A percentile compares a stretch with the other conserved stretches of the same genome.
These are phyloP conservation scores for Bombus sylvicola DNA, from an alignment of 1,140 invertebrate species.

Conservation along the genomic window DNA sequence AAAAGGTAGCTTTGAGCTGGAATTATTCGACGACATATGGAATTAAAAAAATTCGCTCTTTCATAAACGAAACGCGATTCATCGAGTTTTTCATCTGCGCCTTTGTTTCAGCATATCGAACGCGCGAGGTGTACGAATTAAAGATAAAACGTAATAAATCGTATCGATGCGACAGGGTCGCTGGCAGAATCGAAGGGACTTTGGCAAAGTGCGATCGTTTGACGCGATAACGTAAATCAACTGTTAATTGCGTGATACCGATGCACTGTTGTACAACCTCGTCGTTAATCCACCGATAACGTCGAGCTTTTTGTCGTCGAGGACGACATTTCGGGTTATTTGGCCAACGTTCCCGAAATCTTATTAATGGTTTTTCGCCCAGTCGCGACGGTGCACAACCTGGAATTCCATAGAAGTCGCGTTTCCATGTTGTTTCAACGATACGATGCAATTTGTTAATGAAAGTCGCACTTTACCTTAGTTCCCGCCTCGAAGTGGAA, in stretches of 20 bases:
- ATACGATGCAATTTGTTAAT: conserved; percentile 27
- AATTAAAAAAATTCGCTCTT: not conserved
- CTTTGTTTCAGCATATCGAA: no score
- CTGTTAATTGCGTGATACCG: conserved; percentile 21
- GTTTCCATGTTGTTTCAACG: not conserved
- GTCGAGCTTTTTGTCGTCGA: no score
- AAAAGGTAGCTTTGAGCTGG: not conserved
- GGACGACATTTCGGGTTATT: not conserved
- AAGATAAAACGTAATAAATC: not conserved
- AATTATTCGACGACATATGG: not conserved
- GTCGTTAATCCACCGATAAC: not conserved
- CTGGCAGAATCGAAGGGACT: conserved; percentile 1
- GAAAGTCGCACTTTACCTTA: conserved; percentile 19
- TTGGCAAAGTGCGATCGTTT: conserved; percentile 11
- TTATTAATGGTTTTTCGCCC: not conserved
- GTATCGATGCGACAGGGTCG: not conserved
- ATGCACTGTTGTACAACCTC: not conserved
- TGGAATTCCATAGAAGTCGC: not conserved
- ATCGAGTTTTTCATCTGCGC: not conserved
- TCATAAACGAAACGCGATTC: not conserved
- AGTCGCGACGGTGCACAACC: not conserved
- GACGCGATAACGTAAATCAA: conserved; percentile 24
- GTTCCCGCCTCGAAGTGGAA: not conserved
- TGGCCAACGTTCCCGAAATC: not conserved
- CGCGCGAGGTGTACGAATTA: not conserved